Base-by-base conservation (phyloP, 1,140 invertebrate species). In the Eurosta solidaginis region DNA sequence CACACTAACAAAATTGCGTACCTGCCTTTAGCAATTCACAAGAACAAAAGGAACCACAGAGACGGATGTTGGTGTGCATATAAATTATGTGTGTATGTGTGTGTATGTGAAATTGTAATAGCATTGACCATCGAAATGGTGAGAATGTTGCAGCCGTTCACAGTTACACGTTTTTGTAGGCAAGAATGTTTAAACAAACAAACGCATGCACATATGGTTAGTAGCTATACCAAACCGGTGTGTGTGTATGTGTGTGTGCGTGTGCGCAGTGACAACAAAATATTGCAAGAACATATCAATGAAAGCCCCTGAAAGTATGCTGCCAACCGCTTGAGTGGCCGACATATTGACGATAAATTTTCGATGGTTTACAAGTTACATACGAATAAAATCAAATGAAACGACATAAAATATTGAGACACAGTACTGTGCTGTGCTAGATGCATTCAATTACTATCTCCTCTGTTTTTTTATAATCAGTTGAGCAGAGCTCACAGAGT, bases 281-380 rank as follows among this genome's bases (percentile, higher is more conserved):
- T 68, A 68, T 68, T n/a, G n/a, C n/a, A n/a, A n/a, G 59, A 20
- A 68, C 59, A 68, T 20, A 68, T 40, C 33, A 68, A 68, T 68
- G 59, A 68, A 68, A 36, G 33, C 14, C 10, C 59, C 59, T 40
- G 59, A 68, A 68, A 68, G 59, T 29, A 42, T 68, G 59, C 33
- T 68, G 59, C 59, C 59, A 68, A 68, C 59, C 59, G 59, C 33
- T 68, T 33, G 59, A 40, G 59, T 68, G 36, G 17, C n/a, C 36
- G 59, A 68, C 59, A 68, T 68, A 68, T 68, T 68, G 59, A 33
- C 59, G 14, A 68, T 68, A 68, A 68, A 68, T 68, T 68, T 68
- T 68, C 59, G 36, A 68, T 68, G 40, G 59, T 68, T 68, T 68
- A 68, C 59, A 68, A 68, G 17, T 33, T 40, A 29, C 10, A 54